phyloP scores from a whole-genome alignment of 2,888 invertebrate species.

The Heliconius hortense region DNA sequence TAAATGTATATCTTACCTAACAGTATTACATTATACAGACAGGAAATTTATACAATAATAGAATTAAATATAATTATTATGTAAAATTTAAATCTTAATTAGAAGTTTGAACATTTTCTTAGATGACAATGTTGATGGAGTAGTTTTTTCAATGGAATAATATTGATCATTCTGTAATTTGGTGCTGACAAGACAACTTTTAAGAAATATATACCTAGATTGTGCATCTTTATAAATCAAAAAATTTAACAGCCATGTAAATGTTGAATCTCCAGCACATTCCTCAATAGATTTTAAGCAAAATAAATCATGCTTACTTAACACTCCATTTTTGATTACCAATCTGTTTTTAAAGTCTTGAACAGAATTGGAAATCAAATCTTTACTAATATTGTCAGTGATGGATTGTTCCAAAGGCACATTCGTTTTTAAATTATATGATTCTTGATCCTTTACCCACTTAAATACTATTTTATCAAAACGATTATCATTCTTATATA shows the following conservation, averaged over 20 bases:
- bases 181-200: conserved; percentile 44
- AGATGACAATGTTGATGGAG: not conserved
- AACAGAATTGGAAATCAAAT: conserved; percentile 1
- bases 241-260: conserved; percentile 58
- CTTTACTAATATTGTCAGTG: not conserved
- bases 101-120: conserved; percentile 10
- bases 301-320: conserved; percentile 52
- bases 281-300: conserved; percentile 54
- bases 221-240: conserved; percentile 53
- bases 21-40: not conserved
- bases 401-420: not conserved
- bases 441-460: conserved; percentile 41
- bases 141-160: not conserved
- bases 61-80: not conserved
- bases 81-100: conserved; percentile 5
- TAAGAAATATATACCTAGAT: conserved; percentile 55
- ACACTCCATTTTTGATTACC: conserved; percentile 43
- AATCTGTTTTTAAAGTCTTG: conserved; percentile 38
- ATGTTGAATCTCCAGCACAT: conserved; percentile 45
- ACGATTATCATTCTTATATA: conserved; percentile 54
- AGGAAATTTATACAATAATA: not conserved
- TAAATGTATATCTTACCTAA: not conserved
- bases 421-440: conserved; percentile 15
- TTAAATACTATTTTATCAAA: conserved; percentile 48
- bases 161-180: conserved; percentile 61